Conservation (phyloP, 2,888 invertebrate genomes). For the Byasa hedistus region DNA sequence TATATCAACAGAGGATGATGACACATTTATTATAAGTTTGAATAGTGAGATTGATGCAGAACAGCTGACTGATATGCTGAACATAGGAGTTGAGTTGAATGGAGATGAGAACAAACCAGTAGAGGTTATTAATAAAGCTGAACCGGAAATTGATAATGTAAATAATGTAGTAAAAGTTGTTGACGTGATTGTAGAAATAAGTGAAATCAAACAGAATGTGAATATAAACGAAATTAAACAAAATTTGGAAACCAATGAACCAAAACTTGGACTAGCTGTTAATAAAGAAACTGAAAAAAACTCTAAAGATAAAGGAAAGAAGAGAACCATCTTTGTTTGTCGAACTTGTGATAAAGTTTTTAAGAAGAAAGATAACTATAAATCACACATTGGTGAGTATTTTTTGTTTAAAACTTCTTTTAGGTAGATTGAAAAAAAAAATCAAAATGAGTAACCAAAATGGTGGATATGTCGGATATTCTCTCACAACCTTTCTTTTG, state of each 20-base stretch:
- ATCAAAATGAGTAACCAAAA: neutral
- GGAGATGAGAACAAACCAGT: constrained; percentile 35
- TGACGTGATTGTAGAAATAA: constrained; percentile 11
- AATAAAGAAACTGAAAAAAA: constrained; percentile 33
- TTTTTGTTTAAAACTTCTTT: neutral
- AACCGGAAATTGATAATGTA: constrained; percentile 28
- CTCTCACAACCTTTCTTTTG: too few relatives aligned
- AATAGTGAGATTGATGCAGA: constrained; percentile 72
- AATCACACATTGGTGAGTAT: constrained; percentile 66
- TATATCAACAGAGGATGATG: constrained; percentile 72
- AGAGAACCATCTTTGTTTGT: constrained; percentile 53
- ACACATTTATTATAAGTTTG: constrained; percentile 72
- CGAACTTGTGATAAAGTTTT: constrained; percentile 64
- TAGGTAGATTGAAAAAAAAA: neutral
- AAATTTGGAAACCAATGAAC: constrained; percentile 29
- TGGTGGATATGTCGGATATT: too few relatives aligned
- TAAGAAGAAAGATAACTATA: constrained; percentile 64
- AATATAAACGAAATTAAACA: constrained; percentile 31
- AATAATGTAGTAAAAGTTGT: constrained; percentile 27
- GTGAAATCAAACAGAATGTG: constrained; percentile 2
- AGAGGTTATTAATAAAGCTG: constrained; percentile 9
- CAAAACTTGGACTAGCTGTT: constrained; percentile 11
- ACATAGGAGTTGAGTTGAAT: constrained; percentile 58
- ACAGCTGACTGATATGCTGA: constrained; percentile 69
- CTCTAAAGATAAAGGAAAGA: constrained; percentile 44